phyloP scores from a whole-genome alignment of 1,140 invertebrate species.

The Mya arenaria region DNA sequence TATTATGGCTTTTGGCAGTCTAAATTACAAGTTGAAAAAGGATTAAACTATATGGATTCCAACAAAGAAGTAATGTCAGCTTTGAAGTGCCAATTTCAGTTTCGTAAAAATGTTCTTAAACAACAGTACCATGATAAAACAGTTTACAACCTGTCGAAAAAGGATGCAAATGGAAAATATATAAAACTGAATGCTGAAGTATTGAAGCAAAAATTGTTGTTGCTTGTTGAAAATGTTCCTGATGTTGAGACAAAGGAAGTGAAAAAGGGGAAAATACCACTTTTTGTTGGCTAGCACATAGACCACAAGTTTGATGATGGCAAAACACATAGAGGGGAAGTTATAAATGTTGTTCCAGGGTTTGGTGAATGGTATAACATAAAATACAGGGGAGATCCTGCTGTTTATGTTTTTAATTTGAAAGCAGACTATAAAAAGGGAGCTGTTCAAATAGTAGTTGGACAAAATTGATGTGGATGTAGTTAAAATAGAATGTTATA shows the following conservation, averaged over 20 bases:
- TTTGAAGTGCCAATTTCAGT: constrained; percentile 37
- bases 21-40: constrained; percentile 37
- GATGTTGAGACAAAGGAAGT: constrained; percentile 31
- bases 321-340: constrained; percentile 41
- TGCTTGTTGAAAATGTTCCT: constrained; percentile 18
- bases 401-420: constrained; percentile 56
- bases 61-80: constrained; percentile 38
- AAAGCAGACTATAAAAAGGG: constrained; percentile 39
- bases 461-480: too few species aligned
- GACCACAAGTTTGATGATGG: constrained; percentile 45
- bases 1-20: constrained; percentile 61
- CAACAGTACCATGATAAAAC: constrained; percentile 38
- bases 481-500: too few species aligned
- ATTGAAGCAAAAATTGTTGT: constrained; percentile 46
- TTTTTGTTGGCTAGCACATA: constrained; percentile 51
- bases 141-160: constrained; percentile 48
- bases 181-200: constrained; percentile 38
- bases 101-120: constrained; percentile 54
- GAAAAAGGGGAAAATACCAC: constrained; percentile 20
- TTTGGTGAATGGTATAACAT: constrained; percentile 59
- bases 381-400: constrained; percentile 50
- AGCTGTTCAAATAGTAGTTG: constrained; percentile 1
- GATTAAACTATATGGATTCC: not conserved
- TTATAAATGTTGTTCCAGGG: constrained; percentile 53
- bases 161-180: constrained; percentile 43